Conservation (phyloP, 2,113 vertebrate species). For the Numenius arquata region DNA sequence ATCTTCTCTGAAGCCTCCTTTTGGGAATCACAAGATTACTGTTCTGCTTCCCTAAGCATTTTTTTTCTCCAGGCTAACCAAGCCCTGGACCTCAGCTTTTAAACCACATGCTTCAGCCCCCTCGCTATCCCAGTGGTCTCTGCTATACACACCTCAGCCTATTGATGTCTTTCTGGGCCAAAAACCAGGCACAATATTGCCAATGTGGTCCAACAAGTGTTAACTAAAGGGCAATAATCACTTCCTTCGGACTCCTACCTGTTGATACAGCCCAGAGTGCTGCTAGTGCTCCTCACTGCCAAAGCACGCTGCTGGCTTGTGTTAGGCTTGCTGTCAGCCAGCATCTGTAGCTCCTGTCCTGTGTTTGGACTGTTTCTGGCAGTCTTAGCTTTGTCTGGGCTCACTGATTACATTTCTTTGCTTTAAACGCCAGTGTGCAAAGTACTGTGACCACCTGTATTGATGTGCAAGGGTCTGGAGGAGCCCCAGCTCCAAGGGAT, state of each 20-base stretch:
- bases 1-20: background rate
- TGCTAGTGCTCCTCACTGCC: background rate
- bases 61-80: background rate
- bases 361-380: background rate
- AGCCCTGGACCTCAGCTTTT: background rate
- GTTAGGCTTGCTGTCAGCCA: background rate
- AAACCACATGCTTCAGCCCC: background rate
- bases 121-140: background rate
- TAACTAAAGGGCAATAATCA: background rate
- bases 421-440: background rate
- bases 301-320: rapidly evolving
- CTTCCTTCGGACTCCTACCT: background rate
- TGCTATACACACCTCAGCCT: background rate
- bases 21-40: background rate
- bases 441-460: background rate
- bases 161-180: background rate
- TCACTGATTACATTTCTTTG: background rate
- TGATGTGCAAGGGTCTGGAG: background rate
- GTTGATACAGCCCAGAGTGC: background rate
- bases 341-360: background rate
- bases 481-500: background rate
- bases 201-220: background rate
- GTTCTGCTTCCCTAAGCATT: background rate
- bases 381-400: background rate
- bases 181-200: background rate